These are phyloP conservation scores for Lasioglossum leucozonium DNA, from an alignment of 2,888 invertebrate species.

Conservation along the genomic window DNA sequence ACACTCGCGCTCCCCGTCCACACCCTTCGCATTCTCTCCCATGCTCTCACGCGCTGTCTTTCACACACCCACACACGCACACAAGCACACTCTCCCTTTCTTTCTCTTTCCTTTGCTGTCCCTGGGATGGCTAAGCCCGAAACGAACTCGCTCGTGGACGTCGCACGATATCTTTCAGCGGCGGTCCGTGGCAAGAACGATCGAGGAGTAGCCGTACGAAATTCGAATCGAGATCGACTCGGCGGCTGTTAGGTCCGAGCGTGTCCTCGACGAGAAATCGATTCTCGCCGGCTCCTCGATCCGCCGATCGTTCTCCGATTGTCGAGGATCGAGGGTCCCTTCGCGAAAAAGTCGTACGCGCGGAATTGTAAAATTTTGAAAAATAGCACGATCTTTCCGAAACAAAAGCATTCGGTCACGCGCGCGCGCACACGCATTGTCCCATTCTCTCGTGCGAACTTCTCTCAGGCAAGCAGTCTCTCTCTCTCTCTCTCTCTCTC, in stretches of 20 bases:
- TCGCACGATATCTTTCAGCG: conserved; percentile 43
- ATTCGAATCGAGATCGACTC: neutral
- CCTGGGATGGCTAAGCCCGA: conserved; percentile 13
- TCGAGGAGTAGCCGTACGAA: conserved; percentile 36
- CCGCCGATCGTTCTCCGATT: conserved; percentile 64
- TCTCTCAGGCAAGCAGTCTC: conserved; percentile 32
- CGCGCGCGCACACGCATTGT: conserved; percentile 23
- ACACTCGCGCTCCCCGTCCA: conserved; percentile 22
- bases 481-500: too few relatives aligned
- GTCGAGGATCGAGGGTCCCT: conserved; percentile 71
- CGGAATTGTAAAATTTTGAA: conserved; percentile 81
- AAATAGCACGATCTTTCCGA: conserved; percentile 81
- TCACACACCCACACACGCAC: neutral
- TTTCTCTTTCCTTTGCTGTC: conserved; percentile 6
- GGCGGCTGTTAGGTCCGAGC: neutral
- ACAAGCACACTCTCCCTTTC: neutral
- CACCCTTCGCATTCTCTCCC: conserved; percentile 1
- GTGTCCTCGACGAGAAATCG: neutral
- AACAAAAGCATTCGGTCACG: conserved; percentile 75
- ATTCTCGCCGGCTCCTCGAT: conserved; percentile 49
- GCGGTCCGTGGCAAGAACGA: conserved; percentile 48
- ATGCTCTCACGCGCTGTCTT: conserved; percentile 13
- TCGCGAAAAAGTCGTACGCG: conserved; percentile 71
- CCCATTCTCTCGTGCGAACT: conserved; percentile 40
- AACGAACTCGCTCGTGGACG: conserved; percentile 47